Conservation (phyloP, 2,113 vertebrate genomes). For the Alosa alosa region DNA sequence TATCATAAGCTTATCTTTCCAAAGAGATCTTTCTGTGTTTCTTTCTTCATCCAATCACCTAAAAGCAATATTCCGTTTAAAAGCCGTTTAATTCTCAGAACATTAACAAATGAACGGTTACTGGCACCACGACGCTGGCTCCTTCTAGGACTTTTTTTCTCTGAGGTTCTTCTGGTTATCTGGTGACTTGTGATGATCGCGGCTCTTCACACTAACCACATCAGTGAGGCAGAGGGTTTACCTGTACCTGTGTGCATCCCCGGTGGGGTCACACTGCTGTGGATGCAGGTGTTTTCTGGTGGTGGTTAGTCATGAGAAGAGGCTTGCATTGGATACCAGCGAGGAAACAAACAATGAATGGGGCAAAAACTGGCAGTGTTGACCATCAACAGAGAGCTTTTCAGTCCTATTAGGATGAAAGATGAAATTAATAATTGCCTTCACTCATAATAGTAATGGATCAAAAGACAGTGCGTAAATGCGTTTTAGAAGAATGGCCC, state of each 20-base stretch:
- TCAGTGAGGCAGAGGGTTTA: not conserved
- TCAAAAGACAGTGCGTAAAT: not conserved
- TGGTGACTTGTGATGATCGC: not conserved
- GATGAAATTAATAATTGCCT: not conserved
- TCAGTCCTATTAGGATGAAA: not conserved
- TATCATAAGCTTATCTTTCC: not conserved
- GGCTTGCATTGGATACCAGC: not conserved
- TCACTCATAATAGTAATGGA: not conserved
- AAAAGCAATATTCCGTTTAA: not conserved
- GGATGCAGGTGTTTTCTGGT: constrained; percentile 3
- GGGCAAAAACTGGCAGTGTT: not conserved
- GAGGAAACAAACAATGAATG: not conserved
- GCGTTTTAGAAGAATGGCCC: not conserved
- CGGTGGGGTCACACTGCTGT: not conserved
- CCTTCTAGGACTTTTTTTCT: not conserved
- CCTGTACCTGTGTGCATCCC: not conserved
- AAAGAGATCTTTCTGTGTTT: not conserved
- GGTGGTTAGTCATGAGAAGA: not conserved
- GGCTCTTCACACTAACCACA: not conserved
- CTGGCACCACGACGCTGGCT: not conserved
- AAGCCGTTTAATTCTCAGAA: not conserved
- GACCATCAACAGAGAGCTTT: not conserved
- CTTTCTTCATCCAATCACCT: constrained; percentile 1
- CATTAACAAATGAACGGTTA: not conserved
- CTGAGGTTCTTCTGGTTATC: not conserved